phyloP scores from a whole-genome alignment of 2,888 invertebrate genomes.

The Choreutis nemorana region DNA sequence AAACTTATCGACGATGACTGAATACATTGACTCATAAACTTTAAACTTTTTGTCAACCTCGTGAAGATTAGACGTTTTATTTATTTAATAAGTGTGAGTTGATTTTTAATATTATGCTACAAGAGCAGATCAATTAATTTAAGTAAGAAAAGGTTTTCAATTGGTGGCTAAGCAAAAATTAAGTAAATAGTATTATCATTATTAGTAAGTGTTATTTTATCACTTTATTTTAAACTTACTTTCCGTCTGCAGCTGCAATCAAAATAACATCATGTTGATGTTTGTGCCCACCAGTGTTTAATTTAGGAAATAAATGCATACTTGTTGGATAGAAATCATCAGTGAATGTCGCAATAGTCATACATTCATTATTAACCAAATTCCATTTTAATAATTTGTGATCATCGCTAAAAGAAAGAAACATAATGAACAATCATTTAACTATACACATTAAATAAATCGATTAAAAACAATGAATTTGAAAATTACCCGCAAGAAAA shows the following conservation, averaged over 20 bases:
- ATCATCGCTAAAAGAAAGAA: slow-evolving; percentile 74
- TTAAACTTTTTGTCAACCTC: slow-evolving; percentile 1
- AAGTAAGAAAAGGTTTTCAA: too few relatives aligned
- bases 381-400: slow-evolving; percentile 91
- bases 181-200: too few relatives aligned
- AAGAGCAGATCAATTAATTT: too few relatives aligned
- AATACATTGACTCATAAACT: too few relatives aligned
- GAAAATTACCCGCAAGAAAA: slow-evolving; percentile 81
- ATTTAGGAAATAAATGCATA: slow-evolving; percentile 87
- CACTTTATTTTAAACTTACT: slow-evolving; percentile 25
- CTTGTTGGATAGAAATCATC: slow-evolving; percentile 88
- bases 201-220: neutral
- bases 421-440: neutral
- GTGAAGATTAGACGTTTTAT: too few relatives aligned
- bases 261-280: slow-evolving; percentile 82
- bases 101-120: too few relatives aligned
- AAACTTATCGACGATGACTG: too few relatives aligned
- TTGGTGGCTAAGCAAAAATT: too few relatives aligned
- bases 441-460: neutral
- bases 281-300: slow-evolving; percentile 61
- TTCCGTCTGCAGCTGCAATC: slow-evolving; percentile 88
- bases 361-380: slow-evolving; percentile 78
- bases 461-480: slow-evolving; percentile 1
- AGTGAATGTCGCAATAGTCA: slow-evolving; percentile 78
- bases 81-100: too few relatives aligned